Base-by-base conservation (phyloP, 1,140 invertebrate genomes). In the Drosophila tropicalis region DNA sequence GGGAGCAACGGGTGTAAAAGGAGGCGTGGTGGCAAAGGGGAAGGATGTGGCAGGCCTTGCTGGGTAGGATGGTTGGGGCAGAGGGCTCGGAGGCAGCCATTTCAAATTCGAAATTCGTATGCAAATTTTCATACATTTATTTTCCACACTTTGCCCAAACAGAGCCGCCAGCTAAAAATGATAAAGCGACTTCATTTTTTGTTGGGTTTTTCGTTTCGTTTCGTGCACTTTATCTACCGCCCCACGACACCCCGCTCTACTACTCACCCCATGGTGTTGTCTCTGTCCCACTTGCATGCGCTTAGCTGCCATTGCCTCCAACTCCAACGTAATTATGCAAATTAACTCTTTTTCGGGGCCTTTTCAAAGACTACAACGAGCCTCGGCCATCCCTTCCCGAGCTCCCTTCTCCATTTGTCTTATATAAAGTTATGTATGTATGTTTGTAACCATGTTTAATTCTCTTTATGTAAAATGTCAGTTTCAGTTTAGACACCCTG, bases 141-240 rank as follows among this genome's bases (percentile, higher is more conserved):
- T 86, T 86, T 86, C 82, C 82, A 86, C 82, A 86, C 83, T 82
- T 82, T 87, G 82, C 69, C 71, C 83, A 87, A 87, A 83, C 79
- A 76, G 69, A 69, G 83, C 82, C 83, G 83, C 83, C 44, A 62
- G 83, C 82, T 86, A 86, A 86, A 86, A 86, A 86, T 86, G 82
- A 86, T 86, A 86, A 86, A 86, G 83, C 82, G 82, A 82, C 83
- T 86, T 86, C 79, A 86, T 86, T 86, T 85, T 85, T 86, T 72
- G 57, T 77, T 69, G 56, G 56, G 62, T 41, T 70, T 66, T 77
- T 81, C 70, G 64, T 81, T 81, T 66, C 56, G 63, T 75, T 75
- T 78, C 80, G 67, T 76, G 81, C 72, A 69, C 70, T 78, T 71
- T 72, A 69, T 68, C 22, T 15, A 12, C 47, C 34, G 34, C 70